phyloP scores from a whole-genome alignment of 2,113 vertebrate species.

The Stictonetta naevosa region DNA sequence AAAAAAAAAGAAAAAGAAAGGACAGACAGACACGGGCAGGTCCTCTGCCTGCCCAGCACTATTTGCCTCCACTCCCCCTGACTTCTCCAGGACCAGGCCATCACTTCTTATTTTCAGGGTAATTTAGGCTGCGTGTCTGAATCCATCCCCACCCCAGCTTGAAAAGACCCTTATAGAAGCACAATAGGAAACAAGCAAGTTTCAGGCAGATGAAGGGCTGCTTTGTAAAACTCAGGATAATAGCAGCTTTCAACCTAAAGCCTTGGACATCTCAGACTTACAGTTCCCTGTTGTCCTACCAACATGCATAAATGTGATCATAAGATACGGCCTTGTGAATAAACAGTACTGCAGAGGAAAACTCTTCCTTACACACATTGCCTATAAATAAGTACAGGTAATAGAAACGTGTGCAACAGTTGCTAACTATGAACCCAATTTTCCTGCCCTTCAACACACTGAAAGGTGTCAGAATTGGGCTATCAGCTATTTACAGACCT shows the following conservation, averaged over 20 bases:
- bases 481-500: not conserved
- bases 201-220: not conserved
- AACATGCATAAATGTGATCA: not conserved
- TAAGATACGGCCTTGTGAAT: not conserved
- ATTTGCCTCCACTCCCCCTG: not conserved
- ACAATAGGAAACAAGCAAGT: not conserved
- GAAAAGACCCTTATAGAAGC: not conserved
- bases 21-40: not conserved
- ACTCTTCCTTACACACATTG: not conserved
- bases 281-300: not conserved
- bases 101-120: not conserved
- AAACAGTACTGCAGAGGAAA: not conserved
- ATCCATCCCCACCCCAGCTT: not conserved
- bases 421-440: not conserved
- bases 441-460: not conserved
- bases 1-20: no score
- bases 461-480: not conserved
- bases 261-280: not conserved
- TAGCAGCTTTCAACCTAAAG: not conserved
- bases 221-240: not conserved
- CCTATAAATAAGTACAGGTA: not conserved
- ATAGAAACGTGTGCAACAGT: not conserved
- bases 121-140: not conserved
- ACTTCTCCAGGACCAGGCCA: accelerated
- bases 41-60: not conserved